A percentile compares a stretch with the other conserved stretches of the same genome.
Evolutionary conservation across 1,140 invertebrate genomes (phyloP).

Genomic region (Drosophila bifasciata): DNA sequence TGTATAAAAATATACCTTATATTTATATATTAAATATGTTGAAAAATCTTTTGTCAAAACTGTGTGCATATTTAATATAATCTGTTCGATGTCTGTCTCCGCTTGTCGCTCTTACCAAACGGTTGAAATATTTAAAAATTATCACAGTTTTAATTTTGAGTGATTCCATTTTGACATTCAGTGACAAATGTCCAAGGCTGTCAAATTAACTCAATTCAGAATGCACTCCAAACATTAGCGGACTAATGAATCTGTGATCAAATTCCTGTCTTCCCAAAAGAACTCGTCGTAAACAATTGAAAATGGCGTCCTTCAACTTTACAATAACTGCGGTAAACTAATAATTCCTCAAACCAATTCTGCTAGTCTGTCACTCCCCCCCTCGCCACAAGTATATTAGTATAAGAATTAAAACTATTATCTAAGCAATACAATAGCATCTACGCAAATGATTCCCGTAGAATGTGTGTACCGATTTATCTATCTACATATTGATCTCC

Average conservation of each 20-base stretch:
- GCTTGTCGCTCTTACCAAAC: slow-evolving; percentile 49
- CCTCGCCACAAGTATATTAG: too few relatives aligned
- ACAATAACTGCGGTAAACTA: slow-evolving; percentile 33
- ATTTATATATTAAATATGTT: slow-evolving; percentile 44
- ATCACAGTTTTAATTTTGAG: slow-evolving; percentile 10
- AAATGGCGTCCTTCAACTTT: slow-evolving; percentile 54
- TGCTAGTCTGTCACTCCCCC: too few relatives aligned
- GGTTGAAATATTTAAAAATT: slow-evolving; percentile 32
- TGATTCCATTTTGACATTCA: too few relatives aligned
- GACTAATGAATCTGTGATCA: too few relatives aligned
- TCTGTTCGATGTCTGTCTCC: slow-evolving; percentile 47
- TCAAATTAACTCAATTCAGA: neutral
- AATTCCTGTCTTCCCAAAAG: too few relatives aligned
- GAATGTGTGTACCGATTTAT: too few relatives aligned
- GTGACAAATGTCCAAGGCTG: neutral
- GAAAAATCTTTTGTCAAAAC: slow-evolving; percentile 49
- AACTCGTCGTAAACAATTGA: neutral
- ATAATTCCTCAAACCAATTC: neutral
- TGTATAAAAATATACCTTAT: slow-evolving; percentile 21
- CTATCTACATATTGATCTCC: neutral
- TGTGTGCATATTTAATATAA: slow-evolving; percentile 25
- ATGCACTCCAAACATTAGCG: too few relatives aligned
- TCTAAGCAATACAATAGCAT: too few relatives aligned
- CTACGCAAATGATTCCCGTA: too few relatives aligned
- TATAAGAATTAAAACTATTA: too few relatives aligned